Evolutionary conservation across 2,113 vertebrate genomes (phyloP).

Genomic region (Mirounga angustirostris): DNA sequence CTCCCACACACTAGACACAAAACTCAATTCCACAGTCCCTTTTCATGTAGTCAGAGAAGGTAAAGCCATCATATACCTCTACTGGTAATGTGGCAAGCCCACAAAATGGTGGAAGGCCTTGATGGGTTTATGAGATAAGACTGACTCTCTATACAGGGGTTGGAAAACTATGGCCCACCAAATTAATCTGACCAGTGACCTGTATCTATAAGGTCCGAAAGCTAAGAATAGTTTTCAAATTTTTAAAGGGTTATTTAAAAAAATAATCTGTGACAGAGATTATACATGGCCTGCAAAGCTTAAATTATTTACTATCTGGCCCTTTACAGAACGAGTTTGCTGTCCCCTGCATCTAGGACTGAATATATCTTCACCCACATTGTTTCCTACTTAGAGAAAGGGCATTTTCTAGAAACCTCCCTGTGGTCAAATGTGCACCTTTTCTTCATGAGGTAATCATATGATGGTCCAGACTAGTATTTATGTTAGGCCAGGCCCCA

Average conservation of each 20-base stretch:
- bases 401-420: slow-evolving; percentile 40
- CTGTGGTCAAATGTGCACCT: not conserved
- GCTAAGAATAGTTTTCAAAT: not conserved
- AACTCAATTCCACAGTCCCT: not conserved
- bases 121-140: not conserved
- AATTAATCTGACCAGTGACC: not conserved
- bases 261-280: not conserved
- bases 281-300: not conserved
- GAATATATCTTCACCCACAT: not conserved
- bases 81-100: not conserved
- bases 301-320: not conserved
- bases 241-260: not conserved
- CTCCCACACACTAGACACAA: not conserved
- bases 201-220: not conserved
- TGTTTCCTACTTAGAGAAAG: not conserved
- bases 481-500: not conserved
- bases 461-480: not conserved
- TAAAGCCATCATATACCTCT: not conserved
- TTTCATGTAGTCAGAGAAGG: not conserved
- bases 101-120: not conserved
- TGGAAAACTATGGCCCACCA: not conserved
- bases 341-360: not conserved
- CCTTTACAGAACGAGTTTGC: not conserved
- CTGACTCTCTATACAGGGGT: not conserved
- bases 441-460: not conserved